A percentile compares a stretch with the other conserved stretches of the same genome.
Evolutionary conservation across 2,888 invertebrate genomes (phyloP).

Genomic region (Trimorus sp.): DNA sequence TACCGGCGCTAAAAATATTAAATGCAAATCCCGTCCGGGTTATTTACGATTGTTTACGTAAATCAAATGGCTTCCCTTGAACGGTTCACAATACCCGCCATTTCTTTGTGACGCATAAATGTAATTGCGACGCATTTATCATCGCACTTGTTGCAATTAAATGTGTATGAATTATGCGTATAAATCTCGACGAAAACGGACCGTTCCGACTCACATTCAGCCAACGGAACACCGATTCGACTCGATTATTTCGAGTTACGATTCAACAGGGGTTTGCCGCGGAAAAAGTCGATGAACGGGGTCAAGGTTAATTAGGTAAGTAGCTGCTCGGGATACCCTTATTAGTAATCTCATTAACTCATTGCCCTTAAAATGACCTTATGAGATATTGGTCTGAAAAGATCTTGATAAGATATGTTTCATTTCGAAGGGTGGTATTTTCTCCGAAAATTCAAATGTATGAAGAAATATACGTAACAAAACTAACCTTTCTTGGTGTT

Average conservation of each 20-base stretch:
- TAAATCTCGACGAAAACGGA: conserved; percentile 48
- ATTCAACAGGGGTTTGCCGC: conserved; percentile 6
- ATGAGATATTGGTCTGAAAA: too few species aligned
- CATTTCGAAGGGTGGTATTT: too few species aligned
- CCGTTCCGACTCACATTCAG: conserved; percentile 42
- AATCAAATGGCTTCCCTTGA: conserved; percentile 37
- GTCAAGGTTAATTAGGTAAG: conserved; percentile 47
- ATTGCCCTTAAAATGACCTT: too few species aligned
- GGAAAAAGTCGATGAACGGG: conserved; percentile 14
- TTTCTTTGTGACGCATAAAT: conserved; percentile 50
- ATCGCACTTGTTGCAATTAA: conserved; percentile 55
- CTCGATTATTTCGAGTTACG: conserved; percentile 16
- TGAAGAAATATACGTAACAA: too few species aligned
- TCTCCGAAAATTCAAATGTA: too few species aligned
- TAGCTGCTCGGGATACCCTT: neutral
- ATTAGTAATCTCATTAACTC: too few species aligned
- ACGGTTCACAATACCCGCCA: conserved; percentile 19
- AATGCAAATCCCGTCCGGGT: conserved; percentile 34
- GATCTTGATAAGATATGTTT: too few species aligned
- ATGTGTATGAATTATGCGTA: conserved; percentile 52
- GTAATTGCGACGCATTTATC: conserved; percentile 46
- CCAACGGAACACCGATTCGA: conserved; percentile 21
- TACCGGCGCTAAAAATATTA: conserved; percentile 24
- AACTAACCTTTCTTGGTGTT: too few species aligned
- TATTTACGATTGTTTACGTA: conserved; percentile 55